Evolutionary conservation across 2,888 invertebrate genomes (phyloP).

Genomic region (Microplitis deprimator): DNA sequence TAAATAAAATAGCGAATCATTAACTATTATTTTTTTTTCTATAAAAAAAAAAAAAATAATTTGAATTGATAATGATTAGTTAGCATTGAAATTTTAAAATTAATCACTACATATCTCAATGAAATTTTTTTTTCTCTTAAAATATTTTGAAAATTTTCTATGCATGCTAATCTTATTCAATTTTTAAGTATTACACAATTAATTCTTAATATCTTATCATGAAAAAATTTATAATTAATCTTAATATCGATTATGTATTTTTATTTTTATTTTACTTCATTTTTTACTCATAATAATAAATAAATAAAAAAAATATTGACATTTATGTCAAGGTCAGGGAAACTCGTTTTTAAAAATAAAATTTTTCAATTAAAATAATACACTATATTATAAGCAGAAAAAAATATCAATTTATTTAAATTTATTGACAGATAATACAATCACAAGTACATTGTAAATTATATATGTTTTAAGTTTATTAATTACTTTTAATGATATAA

Average conservation of each 20-base stretch:
- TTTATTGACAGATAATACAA: neutral
- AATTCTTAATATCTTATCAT: neutral
- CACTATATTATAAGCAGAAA: neutral
- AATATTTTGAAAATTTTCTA: neutral
- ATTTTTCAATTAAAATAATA: neutral
- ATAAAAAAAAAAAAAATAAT: neutral
- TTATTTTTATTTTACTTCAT: neutral
- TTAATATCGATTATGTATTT: neutral
- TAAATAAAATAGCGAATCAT: neutral
- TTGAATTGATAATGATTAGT: neutral
- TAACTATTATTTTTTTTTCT: neutral
- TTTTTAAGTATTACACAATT: neutral
- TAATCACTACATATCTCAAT: neutral
- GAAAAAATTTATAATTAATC: neutral
- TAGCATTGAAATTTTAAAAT: conserved; percentile 1
- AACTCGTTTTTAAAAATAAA: neutral
- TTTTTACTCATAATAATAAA: neutral
- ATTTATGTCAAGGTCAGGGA: neutral
- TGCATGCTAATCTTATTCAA: neutral
- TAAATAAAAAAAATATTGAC: neutral
- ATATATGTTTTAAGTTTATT: neutral
- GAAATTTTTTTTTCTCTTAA: conserved; percentile 8
- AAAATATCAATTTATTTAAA: neutral
- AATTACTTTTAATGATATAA: neutral
- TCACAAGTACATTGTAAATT: neutral